Evolutionary conservation across 2,113 vertebrate species (phyloP).

Genomic region (Dasyornis broadbenti): DNA sequence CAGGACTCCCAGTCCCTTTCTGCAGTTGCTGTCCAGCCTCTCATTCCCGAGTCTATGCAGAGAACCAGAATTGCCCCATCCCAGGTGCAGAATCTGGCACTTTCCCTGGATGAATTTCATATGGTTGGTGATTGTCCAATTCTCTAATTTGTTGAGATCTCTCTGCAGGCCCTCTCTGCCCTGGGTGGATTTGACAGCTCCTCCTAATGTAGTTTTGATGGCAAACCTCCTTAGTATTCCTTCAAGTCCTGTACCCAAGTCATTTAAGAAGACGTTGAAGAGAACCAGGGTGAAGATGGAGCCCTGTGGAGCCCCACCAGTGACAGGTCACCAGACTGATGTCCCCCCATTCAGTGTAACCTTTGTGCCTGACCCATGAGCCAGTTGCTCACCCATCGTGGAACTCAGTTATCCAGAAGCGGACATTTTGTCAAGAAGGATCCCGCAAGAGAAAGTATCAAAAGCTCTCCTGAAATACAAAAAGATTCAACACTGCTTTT

Average conservation of each 20-base stretch:
- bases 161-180: neutral
- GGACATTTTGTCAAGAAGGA: neutral
- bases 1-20: neutral
- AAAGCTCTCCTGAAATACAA: neutral
- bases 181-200: neutral
- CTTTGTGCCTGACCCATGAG: neutral
- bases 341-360: neutral
- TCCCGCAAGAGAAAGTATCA: neutral
- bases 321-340: neutral
- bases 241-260: neutral
- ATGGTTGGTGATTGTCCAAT: neutral
- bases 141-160: neutral
- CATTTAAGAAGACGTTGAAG: neutral
- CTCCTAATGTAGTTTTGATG: neutral
- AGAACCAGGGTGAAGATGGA: neutral
- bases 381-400: accelerated
- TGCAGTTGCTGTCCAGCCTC: neutral
- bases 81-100: neutral
- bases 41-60: accelerated
- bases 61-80: accelerated
- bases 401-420: neutral
- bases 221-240: neutral
- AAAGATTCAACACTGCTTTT: neutral
- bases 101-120: neutral
- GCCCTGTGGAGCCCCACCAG: neutral